Percentiles rank a stretch among this genome's conserved stretches.
Evolutionary conservation across 2,888 invertebrate species (phyloP).

Genomic region (Hanleya hanleyi): DNA sequence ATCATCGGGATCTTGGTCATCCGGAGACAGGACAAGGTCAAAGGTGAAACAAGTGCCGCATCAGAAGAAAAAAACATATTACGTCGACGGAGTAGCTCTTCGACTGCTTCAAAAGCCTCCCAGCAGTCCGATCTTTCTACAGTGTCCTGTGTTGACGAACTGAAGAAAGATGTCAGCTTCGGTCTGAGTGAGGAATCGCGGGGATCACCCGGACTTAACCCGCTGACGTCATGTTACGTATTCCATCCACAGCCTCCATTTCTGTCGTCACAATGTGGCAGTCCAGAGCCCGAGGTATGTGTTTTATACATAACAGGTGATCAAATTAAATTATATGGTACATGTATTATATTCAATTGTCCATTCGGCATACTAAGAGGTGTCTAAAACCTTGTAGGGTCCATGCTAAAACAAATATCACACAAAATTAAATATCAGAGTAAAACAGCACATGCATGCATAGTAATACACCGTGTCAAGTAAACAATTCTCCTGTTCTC

Average conservation of each 20-base stretch:
- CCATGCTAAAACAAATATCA: too few species aligned
- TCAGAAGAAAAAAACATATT: not conserved
- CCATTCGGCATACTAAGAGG: too few species aligned
- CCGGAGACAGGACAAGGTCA: constrained; percentile 32
- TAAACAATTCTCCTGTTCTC: too few species aligned
- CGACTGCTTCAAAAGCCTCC: not conserved
- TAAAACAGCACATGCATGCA: too few species aligned
- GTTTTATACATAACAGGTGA: too few species aligned
- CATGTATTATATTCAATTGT: too few species aligned
- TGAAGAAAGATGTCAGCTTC: not conserved
- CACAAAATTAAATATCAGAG: too few species aligned
- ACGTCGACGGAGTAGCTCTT: not conserved
- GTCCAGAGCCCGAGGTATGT: too few species aligned
- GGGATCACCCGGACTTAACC: not conserved
- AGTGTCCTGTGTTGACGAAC: not conserved
- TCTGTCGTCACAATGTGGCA: too few species aligned
- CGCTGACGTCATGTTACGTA: not conserved
- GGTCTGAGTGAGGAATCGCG: not conserved
- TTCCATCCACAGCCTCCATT: not conserved
- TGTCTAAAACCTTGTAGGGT: too few species aligned
- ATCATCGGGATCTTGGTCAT: constrained; percentile 43
- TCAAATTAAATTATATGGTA: too few species aligned
- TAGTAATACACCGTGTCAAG: too few species aligned
- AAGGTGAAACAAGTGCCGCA: not conserved
- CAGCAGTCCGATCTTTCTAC: constrained; percentile 1